phyloP scores from a whole-genome alignment of 1,140 invertebrate species.

The Geopemphigus sp. region DNA sequence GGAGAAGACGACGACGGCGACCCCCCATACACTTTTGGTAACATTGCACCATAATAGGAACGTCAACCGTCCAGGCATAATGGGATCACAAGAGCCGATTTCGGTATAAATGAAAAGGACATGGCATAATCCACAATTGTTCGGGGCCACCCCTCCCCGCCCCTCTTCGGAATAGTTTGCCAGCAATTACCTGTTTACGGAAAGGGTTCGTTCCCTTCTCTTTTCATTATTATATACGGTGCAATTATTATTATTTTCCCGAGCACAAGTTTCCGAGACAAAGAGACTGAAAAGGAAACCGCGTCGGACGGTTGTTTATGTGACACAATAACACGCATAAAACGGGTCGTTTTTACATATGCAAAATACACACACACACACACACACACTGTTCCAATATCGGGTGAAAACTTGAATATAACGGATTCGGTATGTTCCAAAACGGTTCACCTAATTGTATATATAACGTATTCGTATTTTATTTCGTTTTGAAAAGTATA shows the following conservation, averaged over 20 bases:
- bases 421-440: background rate
- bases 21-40: constrained; percentile 23
- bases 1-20: constrained; percentile 5
- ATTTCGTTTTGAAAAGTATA: too few species aligned
- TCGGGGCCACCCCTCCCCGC: too few species aligned
- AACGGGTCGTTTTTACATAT: background rate
- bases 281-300: background rate
- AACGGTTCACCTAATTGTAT: too few species aligned
- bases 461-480: too few species aligned
- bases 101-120: constrained; percentile 28
- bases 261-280: background rate
- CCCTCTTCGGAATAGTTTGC: background rate
- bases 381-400: background rate
- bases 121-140: constrained; percentile 1
- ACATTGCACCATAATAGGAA: constrained; percentile 46
- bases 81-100: constrained; percentile 40
- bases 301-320: background rate
- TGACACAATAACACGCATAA: background rate
- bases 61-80: constrained; percentile 35
- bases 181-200: background rate
- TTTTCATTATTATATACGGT: constrained; percentile 11
- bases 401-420: background rate
- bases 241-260: background rate
- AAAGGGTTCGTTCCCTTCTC: background rate
- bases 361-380: background rate